Percentiles rank a stretch among this genome's conserved stretches.
Evolutionary conservation across 2,888 invertebrate species (phyloP).

Genomic region (Stenurella melanura): DNA sequence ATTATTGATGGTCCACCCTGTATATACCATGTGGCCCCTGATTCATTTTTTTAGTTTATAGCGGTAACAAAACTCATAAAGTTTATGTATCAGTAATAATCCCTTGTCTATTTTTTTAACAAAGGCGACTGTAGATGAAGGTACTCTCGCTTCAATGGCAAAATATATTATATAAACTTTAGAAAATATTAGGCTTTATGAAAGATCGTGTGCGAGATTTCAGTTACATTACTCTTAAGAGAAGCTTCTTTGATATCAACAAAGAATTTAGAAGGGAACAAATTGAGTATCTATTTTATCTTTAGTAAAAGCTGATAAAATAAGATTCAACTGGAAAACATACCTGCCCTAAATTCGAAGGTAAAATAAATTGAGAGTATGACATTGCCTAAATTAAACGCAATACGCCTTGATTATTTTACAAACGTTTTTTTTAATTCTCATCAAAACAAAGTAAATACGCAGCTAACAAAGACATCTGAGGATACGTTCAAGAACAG

Average conservation of each 20-base stretch:
- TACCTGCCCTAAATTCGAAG: not conserved
- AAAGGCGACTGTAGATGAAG: too few species aligned
- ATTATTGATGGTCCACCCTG: too few species aligned
- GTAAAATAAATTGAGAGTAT: not conserved
- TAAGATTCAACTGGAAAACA: not conserved
- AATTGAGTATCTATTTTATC: not conserved
- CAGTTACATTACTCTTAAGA: not conserved
- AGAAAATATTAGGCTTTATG: not conserved
- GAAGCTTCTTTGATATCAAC: slow-evolving; percentile 7
- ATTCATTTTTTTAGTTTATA: too few species aligned
- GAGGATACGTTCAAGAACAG: too few species aligned
- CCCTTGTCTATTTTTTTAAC: too few species aligned
- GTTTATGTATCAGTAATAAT: too few species aligned
- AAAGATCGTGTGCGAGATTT: not conserved
- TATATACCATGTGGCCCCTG: too few species aligned
- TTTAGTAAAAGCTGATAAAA: not conserved
- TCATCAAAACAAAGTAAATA: too few species aligned
- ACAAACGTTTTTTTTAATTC: not conserved
- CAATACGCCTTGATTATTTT: not conserved
- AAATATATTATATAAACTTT: not conserved
- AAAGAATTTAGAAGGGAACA: not conserved
- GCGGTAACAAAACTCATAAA: too few species aligned
- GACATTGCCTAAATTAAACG: not conserved
- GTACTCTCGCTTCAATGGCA: too few species aligned
- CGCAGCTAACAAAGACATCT: too few species aligned